Conservation (phyloP, 2,888 invertebrate species). For the Rotaria sp. region DNA sequence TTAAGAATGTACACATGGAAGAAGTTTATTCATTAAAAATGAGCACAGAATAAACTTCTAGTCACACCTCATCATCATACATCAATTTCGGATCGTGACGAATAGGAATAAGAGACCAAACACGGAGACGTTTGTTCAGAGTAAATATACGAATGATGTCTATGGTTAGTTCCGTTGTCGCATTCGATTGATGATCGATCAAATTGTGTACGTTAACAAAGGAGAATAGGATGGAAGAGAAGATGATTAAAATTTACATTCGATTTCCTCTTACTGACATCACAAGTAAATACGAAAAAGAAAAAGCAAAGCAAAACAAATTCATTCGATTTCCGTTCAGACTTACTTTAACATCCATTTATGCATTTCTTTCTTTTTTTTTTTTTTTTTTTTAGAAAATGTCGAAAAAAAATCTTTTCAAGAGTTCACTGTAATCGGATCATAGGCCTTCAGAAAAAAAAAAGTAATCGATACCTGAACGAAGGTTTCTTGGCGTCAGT, state of each 20-base stretch:
- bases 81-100: conserved; percentile 22
- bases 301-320: not conserved
- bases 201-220: conserved; percentile 4
- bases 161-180: conserved; percentile 24
- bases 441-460: not conserved
- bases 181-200: conserved; percentile 24
- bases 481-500: conserved; percentile 24
- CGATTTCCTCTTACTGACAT: conserved; percentile 10
- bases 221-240: not conserved
- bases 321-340: conserved; percentile 3
- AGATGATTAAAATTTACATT: conserved; percentile 24
- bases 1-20: not conserved
- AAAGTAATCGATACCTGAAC: conserved; percentile 11
- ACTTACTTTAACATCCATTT: conserved; percentile 3
- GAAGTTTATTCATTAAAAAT: conserved; percentile 20
- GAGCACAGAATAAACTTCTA: not conserved
- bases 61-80: conserved; percentile 19
- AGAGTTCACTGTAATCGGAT: not conserved
- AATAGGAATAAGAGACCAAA: not conserved
- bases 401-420: not conserved
- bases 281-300: conserved; percentile 11
- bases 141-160: conserved; percentile 2
- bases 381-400: not conserved
- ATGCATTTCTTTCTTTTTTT: not conserved
- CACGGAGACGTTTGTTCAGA: conserved; percentile 19